These are phyloP conservation scores for Mellilla xanthometata DNA, from an alignment of 2,888 invertebrate species.

Conservation along the genomic window DNA sequence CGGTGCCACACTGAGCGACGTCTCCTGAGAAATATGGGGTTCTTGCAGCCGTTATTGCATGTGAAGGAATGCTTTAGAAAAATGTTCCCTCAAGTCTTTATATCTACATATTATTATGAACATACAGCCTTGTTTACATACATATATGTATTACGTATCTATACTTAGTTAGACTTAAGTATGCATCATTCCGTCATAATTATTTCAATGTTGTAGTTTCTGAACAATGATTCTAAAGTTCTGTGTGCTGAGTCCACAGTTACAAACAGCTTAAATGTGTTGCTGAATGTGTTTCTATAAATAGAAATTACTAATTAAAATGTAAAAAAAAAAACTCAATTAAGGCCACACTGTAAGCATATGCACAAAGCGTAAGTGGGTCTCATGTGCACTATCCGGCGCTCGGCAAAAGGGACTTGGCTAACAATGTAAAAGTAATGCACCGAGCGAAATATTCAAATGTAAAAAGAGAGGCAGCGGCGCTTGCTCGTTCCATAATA, in stretches of 20 bases:
- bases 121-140: no score
- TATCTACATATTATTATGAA: no score
- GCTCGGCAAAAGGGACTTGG: slow-evolving; percentile 42
- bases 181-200: no score
- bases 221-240: no score
- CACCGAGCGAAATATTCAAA: slow-evolving; percentile 63
- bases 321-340: slow-evolving; percentile 33
- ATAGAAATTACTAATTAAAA: slow-evolving; percentile 18
- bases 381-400: slow-evolving; percentile 41
- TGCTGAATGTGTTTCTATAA: no score
- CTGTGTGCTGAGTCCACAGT: no score
- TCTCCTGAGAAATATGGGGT: slow-evolving; percentile 33
- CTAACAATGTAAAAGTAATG: slow-evolving; percentile 64
- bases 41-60: slow-evolving; percentile 1
- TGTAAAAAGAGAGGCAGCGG: slow-evolving; percentile 63
- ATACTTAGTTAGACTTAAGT: no score
- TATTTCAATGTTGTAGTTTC: no score
- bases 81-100: background rate
- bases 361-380: slow-evolving; percentile 32
- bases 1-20: slow-evolving; percentile 51
- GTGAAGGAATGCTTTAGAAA: slow-evolving; percentile 6
- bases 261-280: no score
- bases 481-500: slow-evolving; percentile 71
- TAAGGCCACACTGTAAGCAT: slow-evolving; percentile 32
- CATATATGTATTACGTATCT: no score